Evolutionary conservation across 1,140 invertebrate species (phyloP), one percentile per base, ranked within the genome.

Genomic region (Lepidurus couesii): DNA sequence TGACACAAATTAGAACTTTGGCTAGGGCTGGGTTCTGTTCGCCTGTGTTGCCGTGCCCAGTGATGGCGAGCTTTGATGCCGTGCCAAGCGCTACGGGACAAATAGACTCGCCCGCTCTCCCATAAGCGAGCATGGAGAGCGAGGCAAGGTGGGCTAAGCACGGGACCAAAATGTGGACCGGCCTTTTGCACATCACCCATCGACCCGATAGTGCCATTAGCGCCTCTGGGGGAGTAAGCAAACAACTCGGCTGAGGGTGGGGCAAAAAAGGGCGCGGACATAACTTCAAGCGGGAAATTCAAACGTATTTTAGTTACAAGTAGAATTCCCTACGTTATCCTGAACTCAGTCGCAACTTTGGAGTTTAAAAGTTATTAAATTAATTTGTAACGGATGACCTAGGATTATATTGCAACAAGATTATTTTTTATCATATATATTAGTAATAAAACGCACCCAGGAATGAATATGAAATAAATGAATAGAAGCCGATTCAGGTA

Each of bases 1-100:
- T 65, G 53, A 65, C 53, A 65, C 53, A 65, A 65, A 65, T 65
- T 65, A 65, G 53, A 65, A 65, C 53, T 65, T 65, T 65, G 53
- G 53, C 53, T 65, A 21, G 53, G 53, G 53, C 53, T 65, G 53
- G 53, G 53, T 65, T 65, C 53, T 21, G n/a, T 65, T 65, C 53
- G 53, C 53, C 53, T 65, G 53, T 65, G 53, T 65, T 65, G 53
- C 53, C 53, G 53, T 65, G 9, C 53, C 53, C 16, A 65, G 53
- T 65, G 53, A 65, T 65, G 13, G 53, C 53, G 53, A 65, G 53
- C 53, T 65, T 65, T 65, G 53, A 65, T 65, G 53, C 53, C 53
- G 53, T 16, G 53, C 53, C 21, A 65, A 34, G 34, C 34, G 34
- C 34, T 34, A 34, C 34, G 34, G 34, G 34, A 34, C 34, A 34